These are phyloP conservation scores for Thera britannica DNA, from an alignment of 2,888 invertebrate species.

Conservation along the genomic window DNA sequence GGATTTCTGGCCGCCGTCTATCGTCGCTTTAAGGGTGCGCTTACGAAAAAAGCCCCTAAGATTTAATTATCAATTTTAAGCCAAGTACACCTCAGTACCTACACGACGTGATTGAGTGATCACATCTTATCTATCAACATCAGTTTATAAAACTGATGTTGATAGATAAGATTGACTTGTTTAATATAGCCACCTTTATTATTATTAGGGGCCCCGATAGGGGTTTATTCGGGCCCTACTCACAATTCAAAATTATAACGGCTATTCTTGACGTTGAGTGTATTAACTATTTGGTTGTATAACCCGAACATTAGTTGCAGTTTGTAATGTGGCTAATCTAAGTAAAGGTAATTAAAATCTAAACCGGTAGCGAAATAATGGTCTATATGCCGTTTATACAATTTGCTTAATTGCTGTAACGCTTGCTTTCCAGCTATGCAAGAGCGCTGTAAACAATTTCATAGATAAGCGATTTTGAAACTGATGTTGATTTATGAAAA, in stretches of 20 bases:
- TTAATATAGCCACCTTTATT: no score
- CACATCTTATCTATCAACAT: no score
- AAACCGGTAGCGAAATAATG: slow-evolving; percentile 67
- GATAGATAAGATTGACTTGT: no score
- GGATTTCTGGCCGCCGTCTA: no score
- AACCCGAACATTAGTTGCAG: slow-evolving; percentile 47
- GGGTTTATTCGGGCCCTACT: no score
- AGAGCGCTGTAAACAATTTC: slow-evolving; percentile 42
- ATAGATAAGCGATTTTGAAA: slow-evolving; percentile 14
- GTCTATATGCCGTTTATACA: slow-evolving; percentile 69
- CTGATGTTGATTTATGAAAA: slow-evolving; percentile 5
- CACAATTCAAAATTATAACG: background rate
- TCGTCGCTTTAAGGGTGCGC: no score
- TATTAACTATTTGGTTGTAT: slow-evolving; percentile 25
- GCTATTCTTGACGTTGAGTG: slow-evolving; percentile 8
- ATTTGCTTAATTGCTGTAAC: slow-evolving; percentile 72
- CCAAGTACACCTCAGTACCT: no score
- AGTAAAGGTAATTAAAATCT: slow-evolving; percentile 62
- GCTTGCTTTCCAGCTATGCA: slow-evolving; percentile 65
- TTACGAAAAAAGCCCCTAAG: no score
- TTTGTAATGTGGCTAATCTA: slow-evolving; percentile 58
- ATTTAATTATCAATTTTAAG: no score
- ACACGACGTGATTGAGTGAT: no score
- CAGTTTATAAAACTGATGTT: no score
- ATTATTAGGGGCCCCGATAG: no score